Conservation (phyloP, 2,888 invertebrate species). For the Andrena fulva region DNA sequence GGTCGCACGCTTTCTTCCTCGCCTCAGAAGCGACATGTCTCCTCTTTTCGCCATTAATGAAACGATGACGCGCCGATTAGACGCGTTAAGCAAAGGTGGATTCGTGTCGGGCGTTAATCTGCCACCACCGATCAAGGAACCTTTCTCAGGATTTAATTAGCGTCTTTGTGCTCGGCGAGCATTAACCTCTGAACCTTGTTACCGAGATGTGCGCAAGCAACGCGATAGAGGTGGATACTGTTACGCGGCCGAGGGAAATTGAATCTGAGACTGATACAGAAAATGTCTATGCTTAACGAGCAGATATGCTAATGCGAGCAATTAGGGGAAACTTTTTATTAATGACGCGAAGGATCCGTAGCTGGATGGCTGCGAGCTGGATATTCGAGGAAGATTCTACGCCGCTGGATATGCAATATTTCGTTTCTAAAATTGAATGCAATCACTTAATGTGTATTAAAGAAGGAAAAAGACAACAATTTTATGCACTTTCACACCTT, state of each 20-base stretch:
- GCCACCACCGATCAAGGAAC: slow-evolving; percentile 30
- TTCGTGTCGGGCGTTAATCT: slow-evolving; percentile 41
- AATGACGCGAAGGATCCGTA: too few species aligned
- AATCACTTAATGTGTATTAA: too few species aligned
- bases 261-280: not conserved
- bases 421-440: too few species aligned
- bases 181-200: slow-evolving; percentile 23
- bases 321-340: too few species aligned
- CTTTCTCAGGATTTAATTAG: slow-evolving; percentile 56
- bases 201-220: not conserved
- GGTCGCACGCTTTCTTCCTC: not conserved
- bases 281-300: not conserved
- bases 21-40: not conserved
- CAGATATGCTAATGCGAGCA: not conserved
- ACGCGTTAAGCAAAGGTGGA: slow-evolving; percentile 11
- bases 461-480: too few species aligned
- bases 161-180: slow-evolving; percentile 28
- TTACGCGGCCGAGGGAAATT: not conserved
- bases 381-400: too few species aligned
- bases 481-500: too few species aligned
- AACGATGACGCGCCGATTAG: slow-evolving; percentile 30
- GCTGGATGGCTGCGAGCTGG: too few species aligned
- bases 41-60: slow-evolving; percentile 4
- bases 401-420: too few species aligned
- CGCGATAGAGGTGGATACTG: not conserved